Evolutionary conservation across 2,797 vertebrate genomes (phyloP), one percentile per base, ranked within the genome.

Genomic region (Tokudaia tokunoshimensis): DNA sequence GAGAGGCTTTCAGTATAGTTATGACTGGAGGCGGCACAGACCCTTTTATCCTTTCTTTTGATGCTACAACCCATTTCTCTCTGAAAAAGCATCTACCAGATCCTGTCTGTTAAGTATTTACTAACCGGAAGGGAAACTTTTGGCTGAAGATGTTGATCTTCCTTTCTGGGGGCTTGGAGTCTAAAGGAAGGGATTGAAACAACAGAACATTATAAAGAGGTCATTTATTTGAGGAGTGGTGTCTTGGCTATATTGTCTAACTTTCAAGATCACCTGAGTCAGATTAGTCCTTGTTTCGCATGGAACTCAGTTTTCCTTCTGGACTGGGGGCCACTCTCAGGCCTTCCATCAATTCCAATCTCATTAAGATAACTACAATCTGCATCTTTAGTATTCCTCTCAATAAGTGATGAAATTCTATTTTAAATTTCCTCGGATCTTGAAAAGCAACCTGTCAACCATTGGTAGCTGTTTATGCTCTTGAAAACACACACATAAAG

Each of bases 401-500:
- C 34, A 75, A 86, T 61, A 79, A 52, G 55, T 59, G n/a, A 74
- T 85, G 81, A 80, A 92, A 7, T 41, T 79, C 55, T 50, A 17
- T 76, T 81, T 65, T 80, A 15, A 81, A 47, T 72, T 59, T 22
- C 31, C 52, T 87, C 12, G 7, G 65, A 74, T 84, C 91, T 94
- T 74, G 50, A n/a, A 50, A 95, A 20, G 31, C 50, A 63, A 50
- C 78, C 15, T 70, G 3, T n/a, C 67, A 44, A 89, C 24, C 17
- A 85, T 76, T 85, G 59, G 34, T 83, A 63, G 15, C 81, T 72
- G 12, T 93, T 74, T 92, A 50, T 3, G 41, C 55, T 90, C 34
- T 65, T 91, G 79, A 34, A 80, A 92, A 80, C 92, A 72, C 85
- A 74, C 85, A 90, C 26, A 29, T 6, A 87, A 47, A 63, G 8